phyloP scores from a whole-genome alignment of 2,113 vertebrate species.

The Circaetus gallicus region DNA sequence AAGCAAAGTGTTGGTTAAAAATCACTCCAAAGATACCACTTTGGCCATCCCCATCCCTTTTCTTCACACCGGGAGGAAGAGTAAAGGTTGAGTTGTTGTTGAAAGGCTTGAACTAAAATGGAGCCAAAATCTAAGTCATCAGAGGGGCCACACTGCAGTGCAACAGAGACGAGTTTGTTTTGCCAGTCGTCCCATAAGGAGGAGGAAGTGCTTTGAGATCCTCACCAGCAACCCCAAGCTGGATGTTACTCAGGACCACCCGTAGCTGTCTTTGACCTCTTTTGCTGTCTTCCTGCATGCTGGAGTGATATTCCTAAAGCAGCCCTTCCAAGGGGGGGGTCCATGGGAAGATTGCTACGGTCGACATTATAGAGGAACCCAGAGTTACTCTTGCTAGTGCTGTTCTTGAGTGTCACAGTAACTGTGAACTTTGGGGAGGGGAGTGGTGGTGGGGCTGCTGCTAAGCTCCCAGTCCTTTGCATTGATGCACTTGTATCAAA shows the following conservation, averaged over 20 bases:
- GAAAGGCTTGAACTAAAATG: background rate
- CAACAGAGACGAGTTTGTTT: background rate
- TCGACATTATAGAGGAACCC: background rate
- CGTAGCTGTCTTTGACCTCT: background rate
- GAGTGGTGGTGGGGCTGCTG: rapidly evolving
- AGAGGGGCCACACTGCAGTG: background rate
- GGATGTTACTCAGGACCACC: background rate
- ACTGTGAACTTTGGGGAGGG: background rate
- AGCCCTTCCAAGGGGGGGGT: background rate
- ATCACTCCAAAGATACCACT: background rate
- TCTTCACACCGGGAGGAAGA: background rate
- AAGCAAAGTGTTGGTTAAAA: background rate
- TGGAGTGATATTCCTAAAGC: background rate
- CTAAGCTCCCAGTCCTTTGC: background rate
- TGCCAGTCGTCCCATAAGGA: rapidly evolving
- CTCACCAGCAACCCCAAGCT: background rate
- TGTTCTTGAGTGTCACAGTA: background rate
- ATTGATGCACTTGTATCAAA: background rate
- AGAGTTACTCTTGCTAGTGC: background rate
- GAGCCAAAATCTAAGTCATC: background rate
- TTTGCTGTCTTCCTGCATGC: background rate
- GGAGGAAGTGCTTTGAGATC: background rate
- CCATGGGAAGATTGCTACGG: rapidly evolving
- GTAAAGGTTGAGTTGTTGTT: background rate
- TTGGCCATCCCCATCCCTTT: background rate